A percentile compares a stretch with the other conserved stretches of the same genome.
Conservation (phyloP, 2,797 vertebrate species). For the Crossoptilon crossoptilon region DNA sequence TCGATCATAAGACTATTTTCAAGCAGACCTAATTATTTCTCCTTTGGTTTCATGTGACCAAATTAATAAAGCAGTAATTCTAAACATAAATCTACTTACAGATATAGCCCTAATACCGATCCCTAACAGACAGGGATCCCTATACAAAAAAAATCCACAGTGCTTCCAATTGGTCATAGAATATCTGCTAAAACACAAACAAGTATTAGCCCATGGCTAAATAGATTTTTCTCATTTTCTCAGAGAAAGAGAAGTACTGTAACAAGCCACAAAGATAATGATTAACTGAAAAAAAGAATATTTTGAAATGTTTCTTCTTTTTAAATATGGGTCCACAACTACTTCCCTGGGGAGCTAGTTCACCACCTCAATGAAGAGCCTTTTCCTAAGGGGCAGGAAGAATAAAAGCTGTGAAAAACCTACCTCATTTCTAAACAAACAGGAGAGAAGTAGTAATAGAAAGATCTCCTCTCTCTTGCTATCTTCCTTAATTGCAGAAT, state of each 20-base stretch:
- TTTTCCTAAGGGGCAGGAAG: not conserved
- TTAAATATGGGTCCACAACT: too few species aligned
- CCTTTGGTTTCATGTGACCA: not conserved
- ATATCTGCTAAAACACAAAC: not conserved
- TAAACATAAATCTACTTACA: constrained; percentile 1
- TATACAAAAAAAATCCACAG: not conserved
- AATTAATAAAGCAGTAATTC: constrained; percentile 23
- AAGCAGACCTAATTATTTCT: not conserved
- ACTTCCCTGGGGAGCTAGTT: too few species aligned
- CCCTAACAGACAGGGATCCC: not conserved
- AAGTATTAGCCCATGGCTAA: not conserved
- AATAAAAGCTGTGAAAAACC: not conserved
- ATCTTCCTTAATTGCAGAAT: not conserved
- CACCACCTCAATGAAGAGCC: too few species aligned
- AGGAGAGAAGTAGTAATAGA: not conserved
- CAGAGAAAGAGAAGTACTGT: not conserved
- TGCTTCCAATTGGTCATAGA: not conserved
- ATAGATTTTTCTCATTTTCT: too few species aligned
- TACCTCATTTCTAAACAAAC: not conserved
- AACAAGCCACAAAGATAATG: not conserved
- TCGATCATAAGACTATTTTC: not conserved
- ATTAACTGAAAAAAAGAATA: too few species aligned
- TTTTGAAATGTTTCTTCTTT: too few species aligned
- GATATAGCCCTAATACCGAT: not conserved
- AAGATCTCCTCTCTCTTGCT: not conserved